Conservation (phyloP, 2,888 invertebrate genomes). For the Caradrina clavipalpis region DNA sequence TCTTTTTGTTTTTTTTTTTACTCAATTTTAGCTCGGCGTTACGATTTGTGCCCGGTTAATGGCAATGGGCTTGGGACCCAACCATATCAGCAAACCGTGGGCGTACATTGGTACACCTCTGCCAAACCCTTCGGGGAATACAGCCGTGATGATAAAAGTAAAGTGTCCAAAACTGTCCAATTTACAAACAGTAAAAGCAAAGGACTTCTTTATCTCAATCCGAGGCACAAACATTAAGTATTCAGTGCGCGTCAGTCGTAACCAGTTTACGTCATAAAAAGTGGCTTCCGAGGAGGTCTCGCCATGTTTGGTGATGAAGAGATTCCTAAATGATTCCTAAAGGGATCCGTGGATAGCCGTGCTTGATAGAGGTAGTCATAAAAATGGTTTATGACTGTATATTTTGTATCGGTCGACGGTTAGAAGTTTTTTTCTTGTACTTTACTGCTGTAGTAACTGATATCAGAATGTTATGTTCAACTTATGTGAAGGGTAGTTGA, state of each 20-base stretch:
- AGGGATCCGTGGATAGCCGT: constrained; percentile 18
- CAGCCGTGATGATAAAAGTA: too few species aligned
- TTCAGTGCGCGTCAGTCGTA: constrained; percentile 48
- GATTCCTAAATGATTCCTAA: constrained; percentile 53
- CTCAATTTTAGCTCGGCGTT: too few species aligned
- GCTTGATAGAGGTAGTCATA: constrained; percentile 28
- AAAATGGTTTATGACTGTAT: constrained; percentile 37
- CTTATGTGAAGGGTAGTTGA: background rate
- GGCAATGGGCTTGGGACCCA: too few species aligned
- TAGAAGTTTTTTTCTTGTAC: background rate
- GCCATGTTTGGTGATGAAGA: constrained; percentile 50
- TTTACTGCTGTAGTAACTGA: background rate
- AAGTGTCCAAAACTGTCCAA: background rate
- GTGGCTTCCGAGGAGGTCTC: constrained; percentile 16
- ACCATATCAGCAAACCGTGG: too few species aligned
- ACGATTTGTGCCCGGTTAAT: too few species aligned
- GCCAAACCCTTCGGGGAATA: too few species aligned
- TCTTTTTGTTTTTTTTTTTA: too few species aligned
- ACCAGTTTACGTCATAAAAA: constrained; percentile 56
- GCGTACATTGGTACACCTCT: too few species aligned
- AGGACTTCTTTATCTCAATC: background rate
- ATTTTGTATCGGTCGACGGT: constrained; percentile 19
- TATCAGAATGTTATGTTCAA: background rate
- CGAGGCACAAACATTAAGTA: constrained; percentile 15
- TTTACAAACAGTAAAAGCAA: background rate